phyloP scores from a whole-genome alignment of 2,113 vertebrate species.

The Pseudorasbora parva region DNA sequence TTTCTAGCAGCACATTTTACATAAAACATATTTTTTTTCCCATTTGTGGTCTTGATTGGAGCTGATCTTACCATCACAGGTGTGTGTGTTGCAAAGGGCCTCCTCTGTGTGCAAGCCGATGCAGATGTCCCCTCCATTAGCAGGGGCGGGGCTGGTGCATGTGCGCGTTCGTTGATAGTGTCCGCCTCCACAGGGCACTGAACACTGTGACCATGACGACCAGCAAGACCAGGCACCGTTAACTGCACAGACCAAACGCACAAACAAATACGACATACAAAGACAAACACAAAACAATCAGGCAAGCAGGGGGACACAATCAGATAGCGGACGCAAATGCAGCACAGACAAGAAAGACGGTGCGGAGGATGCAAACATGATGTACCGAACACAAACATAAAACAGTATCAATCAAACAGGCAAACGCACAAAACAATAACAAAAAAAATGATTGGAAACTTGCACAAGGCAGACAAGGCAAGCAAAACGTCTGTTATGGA shows the following conservation, averaged over 20 bases:
- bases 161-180: constrained; percentile 95
- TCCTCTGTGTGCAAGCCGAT: constrained; percentile 97
- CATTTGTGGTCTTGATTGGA: neutral
- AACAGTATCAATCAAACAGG: constrained; percentile 39
- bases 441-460: constrained; percentile 22
- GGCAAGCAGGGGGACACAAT: constrained; percentile 48
- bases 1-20: no score
- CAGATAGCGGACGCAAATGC: constrained; percentile 32
- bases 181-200: constrained; percentile 92
- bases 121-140: constrained; percentile 91
- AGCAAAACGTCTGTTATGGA: constrained; percentile 43
- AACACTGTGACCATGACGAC: constrained; percentile 96
- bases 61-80: constrained; percentile 87
- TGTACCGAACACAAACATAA: constrained; percentile 18
- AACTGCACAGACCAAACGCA: constrained; percentile 74
- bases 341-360: constrained; percentile 38
- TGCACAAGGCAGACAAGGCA: constrained; percentile 41
- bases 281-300: constrained; percentile 54
- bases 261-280: constrained; percentile 54
- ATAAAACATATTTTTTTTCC: neutral
- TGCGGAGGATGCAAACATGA: constrained; percentile 22
- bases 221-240: constrained; percentile 96
- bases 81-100: constrained; percentile 92
- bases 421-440: constrained; percentile 25
- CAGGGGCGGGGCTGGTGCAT: constrained; percentile 85